Evolutionary conservation across 2,888 invertebrate species (phyloP).

Genomic region (Troilus luridus): DNA sequence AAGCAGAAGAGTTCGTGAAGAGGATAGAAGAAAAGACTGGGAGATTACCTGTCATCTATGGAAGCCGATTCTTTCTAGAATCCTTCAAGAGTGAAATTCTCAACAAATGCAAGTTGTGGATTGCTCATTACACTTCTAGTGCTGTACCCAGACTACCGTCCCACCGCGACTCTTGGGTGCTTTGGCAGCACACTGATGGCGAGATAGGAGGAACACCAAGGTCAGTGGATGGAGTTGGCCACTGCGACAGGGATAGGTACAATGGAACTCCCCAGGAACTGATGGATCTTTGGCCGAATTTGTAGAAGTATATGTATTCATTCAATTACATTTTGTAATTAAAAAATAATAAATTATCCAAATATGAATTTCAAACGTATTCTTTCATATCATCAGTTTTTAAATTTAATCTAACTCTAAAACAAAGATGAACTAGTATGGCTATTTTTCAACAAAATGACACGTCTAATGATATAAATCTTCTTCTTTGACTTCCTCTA

Average conservation of each 20-base stretch:
- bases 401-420: too few relatives aligned
- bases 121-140: conserved; percentile 56
- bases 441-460: too few relatives aligned
- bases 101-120: conserved; percentile 62
- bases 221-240: conserved; percentile 63
- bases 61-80: conserved; percentile 60
- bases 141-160: conserved; percentile 56
- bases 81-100: conserved; percentile 57
- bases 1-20: conserved; percentile 61
- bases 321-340: background rate
- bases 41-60: conserved; percentile 62
- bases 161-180: conserved; percentile 62
- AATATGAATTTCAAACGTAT: too few relatives aligned
- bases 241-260: conserved; percentile 63
- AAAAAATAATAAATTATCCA: too few relatives aligned
- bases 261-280: conserved; percentile 58
- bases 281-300: background rate
- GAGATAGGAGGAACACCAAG: conserved; percentile 60
- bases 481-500: too few relatives aligned
- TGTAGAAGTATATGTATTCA: background rate
- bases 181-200: conserved; percentile 65
- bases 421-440: too few relatives aligned
- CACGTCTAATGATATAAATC: too few relatives aligned
- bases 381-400: too few relatives aligned
- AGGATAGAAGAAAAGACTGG: conserved; percentile 59